Conservation (phyloP, 2,797 vertebrate genomes). For the Corythornis leucogaster region DNA sequence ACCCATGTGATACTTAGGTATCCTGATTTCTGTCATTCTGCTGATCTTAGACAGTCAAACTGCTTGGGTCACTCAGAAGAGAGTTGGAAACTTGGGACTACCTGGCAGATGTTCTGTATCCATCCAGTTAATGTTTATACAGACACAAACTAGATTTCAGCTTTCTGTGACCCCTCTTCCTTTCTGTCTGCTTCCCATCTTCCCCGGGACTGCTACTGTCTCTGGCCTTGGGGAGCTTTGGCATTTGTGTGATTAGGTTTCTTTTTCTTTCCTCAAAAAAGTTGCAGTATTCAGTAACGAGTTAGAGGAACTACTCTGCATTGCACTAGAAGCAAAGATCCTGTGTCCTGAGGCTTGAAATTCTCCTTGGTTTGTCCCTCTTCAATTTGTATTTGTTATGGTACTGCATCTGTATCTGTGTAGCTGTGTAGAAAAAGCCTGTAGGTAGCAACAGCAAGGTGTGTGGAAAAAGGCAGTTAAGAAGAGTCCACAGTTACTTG, state of each 20-base stretch:
- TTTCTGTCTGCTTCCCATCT: background rate
- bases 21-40: background rate
- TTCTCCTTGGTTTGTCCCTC: background rate
- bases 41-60: background rate
- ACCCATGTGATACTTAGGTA: background rate
- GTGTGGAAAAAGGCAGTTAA: background rate
- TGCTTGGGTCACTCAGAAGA: background rate
- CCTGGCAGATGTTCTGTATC: background rate
- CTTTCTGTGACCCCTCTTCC: background rate
- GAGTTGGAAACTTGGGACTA: background rate
- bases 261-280: background rate
- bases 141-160: background rate
- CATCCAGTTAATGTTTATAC: accelerated
- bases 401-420: background rate
- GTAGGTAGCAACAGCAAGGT: background rate
- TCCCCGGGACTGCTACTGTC: background rate
- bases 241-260: background rate
- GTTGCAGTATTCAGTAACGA: background rate
- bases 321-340: background rate
- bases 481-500: background rate
- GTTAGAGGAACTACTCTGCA: background rate
- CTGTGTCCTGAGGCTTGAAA: background rate
- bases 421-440: background rate
- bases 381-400: background rate
- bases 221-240: background rate